Base-by-base conservation (phyloP, 2,888 invertebrate species). In the Amphimallon solstitiale region DNA sequence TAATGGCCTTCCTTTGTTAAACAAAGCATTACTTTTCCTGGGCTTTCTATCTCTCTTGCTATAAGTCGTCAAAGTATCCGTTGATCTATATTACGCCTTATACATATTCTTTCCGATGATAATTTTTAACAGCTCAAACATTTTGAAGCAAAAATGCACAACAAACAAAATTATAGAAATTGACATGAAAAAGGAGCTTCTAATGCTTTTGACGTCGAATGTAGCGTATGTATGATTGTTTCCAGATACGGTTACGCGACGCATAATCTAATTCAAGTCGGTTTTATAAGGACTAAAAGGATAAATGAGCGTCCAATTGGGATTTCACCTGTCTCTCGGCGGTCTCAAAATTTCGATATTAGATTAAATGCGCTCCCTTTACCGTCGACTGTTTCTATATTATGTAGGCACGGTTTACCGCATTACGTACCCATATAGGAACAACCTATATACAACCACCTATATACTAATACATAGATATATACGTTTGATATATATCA, bases 211-310 rank as follows among this genome's bases (percentile, higher is more conserved):
- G 6, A 9, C 12, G 64, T 67, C 66, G 66, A 63, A n/a, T 12
- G 48, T 29, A 29, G 21, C 14, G 12, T 21, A 23, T 23, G 43
- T 64, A 68, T 68, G 71, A 71, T 71, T 72, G 72, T 71, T 71
- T 71, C 56, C 67, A 68, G 68, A 70, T 70, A 68, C 65, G 70
- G 69, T 68, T 68, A 69, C 71, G 67, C 43, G 56, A 43, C 56
- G 43, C 68, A 65, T 63, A 70, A 68, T 63, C 71, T 73, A 73
- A 73, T 73, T 73, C 70, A 35, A n/a, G 14, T 17, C 68, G 69
- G 71, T 70, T 72, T 71, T 59, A 59, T 69, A 73, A 71, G 73
- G 71, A 68, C 71, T 72, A 69, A 73, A 72, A 70, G 73, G 73
- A 73, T 72, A 72, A 72, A 70, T 70, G 69, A 69, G 65, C 68